Percentiles rank a stretch among this genome's conserved stretches.
These are phyloP conservation scores for Ceriagrion tenellum DNA, from an alignment of 2,888 invertebrate genomes.

Conservation along the genomic window DNA sequence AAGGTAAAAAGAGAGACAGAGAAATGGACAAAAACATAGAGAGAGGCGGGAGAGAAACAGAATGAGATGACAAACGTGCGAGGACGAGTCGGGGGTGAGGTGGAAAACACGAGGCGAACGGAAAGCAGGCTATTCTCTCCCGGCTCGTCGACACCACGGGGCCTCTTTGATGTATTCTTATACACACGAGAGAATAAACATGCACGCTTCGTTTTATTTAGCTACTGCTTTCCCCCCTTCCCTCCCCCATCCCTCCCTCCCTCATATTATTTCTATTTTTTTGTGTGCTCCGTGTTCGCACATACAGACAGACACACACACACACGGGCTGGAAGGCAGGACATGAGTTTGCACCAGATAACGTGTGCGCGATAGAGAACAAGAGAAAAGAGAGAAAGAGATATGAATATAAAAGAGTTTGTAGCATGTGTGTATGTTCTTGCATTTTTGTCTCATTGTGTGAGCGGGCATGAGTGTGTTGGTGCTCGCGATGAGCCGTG, in stretches of 20 bases:
- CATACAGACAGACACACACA: not conserved
- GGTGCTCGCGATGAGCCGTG: not conserved
- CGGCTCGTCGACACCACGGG: constrained; percentile 36
- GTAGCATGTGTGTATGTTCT: not conserved
- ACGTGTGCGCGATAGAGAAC: not conserved
- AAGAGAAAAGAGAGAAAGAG: no score
- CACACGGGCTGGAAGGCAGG: not conserved
- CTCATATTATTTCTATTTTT: not conserved
- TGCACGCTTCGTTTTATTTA: constrained; percentile 10
- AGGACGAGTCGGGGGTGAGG: not conserved
- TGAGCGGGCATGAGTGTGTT: not conserved
- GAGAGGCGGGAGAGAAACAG: not conserved
- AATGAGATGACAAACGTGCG: not conserved
- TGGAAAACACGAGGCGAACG: not conserved
- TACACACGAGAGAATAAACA: constrained; percentile 36
- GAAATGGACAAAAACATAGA: not conserved
- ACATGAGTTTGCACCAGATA: constrained; percentile 36
- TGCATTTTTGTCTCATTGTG: constrained; percentile 19
- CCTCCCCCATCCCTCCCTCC: no score
- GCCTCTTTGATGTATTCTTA: constrained; percentile 31
- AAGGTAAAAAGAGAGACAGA: not conserved
- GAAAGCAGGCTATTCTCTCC: constrained; percentile 31
- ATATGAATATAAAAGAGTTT: not conserved
- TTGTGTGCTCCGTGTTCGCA: not conserved
- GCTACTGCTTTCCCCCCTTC: not conserved